Evolutionary conservation across 2,888 invertebrate genomes (phyloP), one percentile per base, ranked within the genome.

Genomic region (Hesperia comma): DNA sequence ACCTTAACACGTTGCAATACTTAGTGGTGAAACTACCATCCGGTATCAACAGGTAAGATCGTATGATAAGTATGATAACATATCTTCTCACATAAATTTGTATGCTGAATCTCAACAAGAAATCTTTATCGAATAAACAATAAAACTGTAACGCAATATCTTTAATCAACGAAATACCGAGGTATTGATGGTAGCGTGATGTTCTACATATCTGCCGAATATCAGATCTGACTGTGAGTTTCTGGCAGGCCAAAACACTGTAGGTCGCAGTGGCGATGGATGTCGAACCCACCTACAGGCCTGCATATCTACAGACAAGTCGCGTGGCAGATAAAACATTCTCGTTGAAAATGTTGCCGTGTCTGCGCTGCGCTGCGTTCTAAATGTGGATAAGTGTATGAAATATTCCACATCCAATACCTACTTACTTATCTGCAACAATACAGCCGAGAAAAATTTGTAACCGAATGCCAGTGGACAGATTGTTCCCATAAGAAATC

Each of bases 111-210:
- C 21, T 26, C 6, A 6, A 14, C 21, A 14, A 26, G 33, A 33
- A 54, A 17, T 33, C 33, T 54, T 33, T 54, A 33, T 33, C 33
- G 32, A 54, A 54, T 33, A 54, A 8, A 54, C 54, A 54, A 15
- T 54, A 33, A 54, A 54, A 33, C 15, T 3, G 5, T 54, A 54
- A 4, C 33, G 33, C 54, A 54, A 54, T 33, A 33, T 33, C 33
- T 33, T 33, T 26, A 12, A 15, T 33, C 53, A 14, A 21, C 14
- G 51, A 54, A 54, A 32, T 54, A 54, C n/a, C 5, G 17, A 32
- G 14, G 12, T 33, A 33, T 8, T 33, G 32, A 54, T 54, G 8
- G 7, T 33, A 32, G n/a, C 32, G 32, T n/a, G 53, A 12, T 21
- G 3, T 19, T 21, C 7, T 17, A 46, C 17, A 15, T 46, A 7